Evolutionary conservation across 2,888 invertebrate species (phyloP), one percentile per base, ranked within the genome.

Genomic region (Andrena bucephala): DNA sequence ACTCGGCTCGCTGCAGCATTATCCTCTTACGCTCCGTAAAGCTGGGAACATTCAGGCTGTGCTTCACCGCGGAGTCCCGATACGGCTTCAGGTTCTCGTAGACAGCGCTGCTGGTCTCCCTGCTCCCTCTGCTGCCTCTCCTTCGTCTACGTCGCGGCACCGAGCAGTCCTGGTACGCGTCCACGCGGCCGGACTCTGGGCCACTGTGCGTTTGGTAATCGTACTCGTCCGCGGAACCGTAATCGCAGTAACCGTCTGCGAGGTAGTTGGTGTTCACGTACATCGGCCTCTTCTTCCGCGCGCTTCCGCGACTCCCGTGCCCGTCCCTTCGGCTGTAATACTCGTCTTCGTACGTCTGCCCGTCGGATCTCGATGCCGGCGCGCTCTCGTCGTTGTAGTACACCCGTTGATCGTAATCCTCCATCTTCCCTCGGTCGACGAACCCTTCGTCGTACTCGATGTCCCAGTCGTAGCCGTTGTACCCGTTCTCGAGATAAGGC

Each of bases 1-100:
- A 94, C 36, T 93, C 93, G 1, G 94, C 92, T n/a, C 93, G 91
- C 27, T 85, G 87, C 10, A 91, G 71, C 89, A 89, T 91, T 86
- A 89, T 85, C 52, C 87, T 83, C 65, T 87, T 91, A 65, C 89
- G 90, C 60, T 91, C 88, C 3, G 73, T 65, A 48, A 83, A 81
- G 2, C 48, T 88, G 2, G 84, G 76, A 0, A 84, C 69, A n/a
- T 59, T 7, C 6, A 84, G 50, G 1, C 13, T 57, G 42, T 70
- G n/a, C 10, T 36, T 77, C 13, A 3, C 13, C 24, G 10, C 52
- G 3, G 29, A n/a, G 7, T 78, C 78, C 13, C 74, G 33, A 27
- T 84, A 84, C 27, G 81, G 77, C 29, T 85, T 89, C 83, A 90
- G 82, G 60, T 89, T 91, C 69, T 93, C 91, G 80, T 92, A 92